phyloP scores from a whole-genome alignment of 2,113 vertebrate species.

The Tyrannus savana region DNA sequence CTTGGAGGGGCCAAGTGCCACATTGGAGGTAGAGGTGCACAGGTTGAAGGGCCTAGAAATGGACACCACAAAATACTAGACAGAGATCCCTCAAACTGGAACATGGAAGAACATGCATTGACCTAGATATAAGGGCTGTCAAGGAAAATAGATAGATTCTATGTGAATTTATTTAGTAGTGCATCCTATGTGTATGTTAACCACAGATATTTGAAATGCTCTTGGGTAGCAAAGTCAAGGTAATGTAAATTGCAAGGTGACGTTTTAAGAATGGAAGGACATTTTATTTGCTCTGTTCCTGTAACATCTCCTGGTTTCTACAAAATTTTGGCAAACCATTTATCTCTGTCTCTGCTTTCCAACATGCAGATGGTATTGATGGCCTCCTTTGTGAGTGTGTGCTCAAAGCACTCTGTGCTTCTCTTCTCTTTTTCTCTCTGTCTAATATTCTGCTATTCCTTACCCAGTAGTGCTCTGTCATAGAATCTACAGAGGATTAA shows the following conservation, averaged over 20 bases:
- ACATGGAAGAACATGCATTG: not conserved
- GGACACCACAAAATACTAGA: not conserved
- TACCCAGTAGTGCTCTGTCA: not conserved
- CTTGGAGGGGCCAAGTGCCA: not conserved
- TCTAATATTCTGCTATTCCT: not conserved
- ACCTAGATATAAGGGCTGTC: not conserved
- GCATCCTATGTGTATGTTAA: not conserved
- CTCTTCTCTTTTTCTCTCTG: not conserved
- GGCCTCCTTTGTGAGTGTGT: not conserved
- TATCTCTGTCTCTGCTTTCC: not conserved
- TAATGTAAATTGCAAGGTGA: not conserved
- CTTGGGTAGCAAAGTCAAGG: not conserved
- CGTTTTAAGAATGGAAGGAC: not conserved
- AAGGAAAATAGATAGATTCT: not conserved
- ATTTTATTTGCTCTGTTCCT: not conserved
- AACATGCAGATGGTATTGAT: not conserved
- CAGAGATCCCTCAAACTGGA: not conserved
- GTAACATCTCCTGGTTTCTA: not conserved
- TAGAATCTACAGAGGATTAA: not conserved
- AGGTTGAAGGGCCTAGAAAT: not conserved
- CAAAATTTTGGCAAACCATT: not conserved
- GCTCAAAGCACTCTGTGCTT: not conserved
- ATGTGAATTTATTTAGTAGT: not conserved
- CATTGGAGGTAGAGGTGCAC: not conserved
- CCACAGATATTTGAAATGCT: not conserved